Base-by-base conservation (phyloP, 2,888 invertebrate genomes). In the Drosophila prostipennis region DNA sequence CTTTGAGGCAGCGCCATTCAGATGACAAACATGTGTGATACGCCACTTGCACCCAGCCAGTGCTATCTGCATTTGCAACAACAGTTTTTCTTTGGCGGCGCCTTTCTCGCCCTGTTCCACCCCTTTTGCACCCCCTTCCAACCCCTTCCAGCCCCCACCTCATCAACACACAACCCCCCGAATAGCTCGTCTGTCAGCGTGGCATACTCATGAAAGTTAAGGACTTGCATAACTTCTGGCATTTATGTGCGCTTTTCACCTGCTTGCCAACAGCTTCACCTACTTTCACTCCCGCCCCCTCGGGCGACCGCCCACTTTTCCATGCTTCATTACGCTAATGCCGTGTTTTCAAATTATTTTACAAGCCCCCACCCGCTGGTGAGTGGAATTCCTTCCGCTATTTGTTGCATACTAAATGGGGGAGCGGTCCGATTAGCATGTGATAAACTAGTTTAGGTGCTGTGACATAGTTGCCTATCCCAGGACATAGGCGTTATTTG, bases 261-360 rank as follows among this genome's bases (percentile, higher is more conserved):
- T 69, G 80, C 75, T 72, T 68, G 70, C 75, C 74, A 59, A 67
- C 63, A 46, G 76, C 48, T 51, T 51, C 53, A 36, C 56, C 59
- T 42, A 57, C 58, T 55, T 72, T 56, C 69, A 8, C 59, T 29
- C 67, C 29, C 74, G 56, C 65, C 58, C 56, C 56, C 34, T 13
- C 16, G 6, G 16, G 16, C 56, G 51, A 59, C 51, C 51, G 64
- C 63, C 73, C 77, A 74, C 78, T 77, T 76, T 81, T 82, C 81
- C 86, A 91, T 91, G 91, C 89, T 91, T 91, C 91, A 91, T 91
- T 91, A 91, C 89, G 87, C 89, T 91, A 91, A 91, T 91, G 90
- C 83, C 80, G 76, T 87, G 89, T 87, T 91, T 89, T 90, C 85
- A 88, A 90, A 91, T 90, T 88, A 85, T 89, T 89, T 77, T 74